A percentile compares a stretch with the other conserved stretches of the same genome.
Conservation (phyloP, 2,888 invertebrate genomes). For the Agrypnus murinus region DNA sequence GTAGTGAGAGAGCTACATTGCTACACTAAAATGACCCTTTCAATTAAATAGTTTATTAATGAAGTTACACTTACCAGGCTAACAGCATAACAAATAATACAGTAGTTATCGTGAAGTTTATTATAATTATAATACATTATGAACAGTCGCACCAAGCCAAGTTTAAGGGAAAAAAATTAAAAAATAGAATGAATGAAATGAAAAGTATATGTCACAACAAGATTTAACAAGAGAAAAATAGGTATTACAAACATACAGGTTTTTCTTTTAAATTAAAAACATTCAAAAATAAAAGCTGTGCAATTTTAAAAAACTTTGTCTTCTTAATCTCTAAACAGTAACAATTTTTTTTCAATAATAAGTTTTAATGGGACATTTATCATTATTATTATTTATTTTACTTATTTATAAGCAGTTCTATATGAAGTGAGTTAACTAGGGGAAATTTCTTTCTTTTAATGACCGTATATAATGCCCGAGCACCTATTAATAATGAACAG, state of each 20-base stretch:
- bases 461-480: slow-evolving; percentile 38
- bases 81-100: slow-evolving; percentile 64
- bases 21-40: slow-evolving; percentile 1
- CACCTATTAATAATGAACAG: slow-evolving; percentile 21
- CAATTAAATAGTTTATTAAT: slow-evolving; percentile 51
- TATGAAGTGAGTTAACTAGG: slow-evolving; percentile 21
- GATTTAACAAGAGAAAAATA: slow-evolving; percentile 7
- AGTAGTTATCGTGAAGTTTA: slow-evolving; percentile 56
- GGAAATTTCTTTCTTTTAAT: slow-evolving; percentile 22
- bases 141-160: slow-evolving; percentile 63
- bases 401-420: slow-evolving; percentile 28
- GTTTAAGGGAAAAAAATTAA: neutral
- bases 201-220: slow-evolving; percentile 2
- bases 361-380: slow-evolving; percentile 11
- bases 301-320: slow-evolving; percentile 21
- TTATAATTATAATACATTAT: slow-evolving; percentile 64
- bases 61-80: slow-evolving; percentile 66
- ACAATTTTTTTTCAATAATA: slow-evolving; percentile 15
- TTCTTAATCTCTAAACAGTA: slow-evolving; percentile 24
- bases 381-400: slow-evolving; percentile 10
- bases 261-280: slow-evolving; percentile 21
- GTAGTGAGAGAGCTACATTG: too few species aligned
- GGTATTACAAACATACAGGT: slow-evolving; percentile 33
- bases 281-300: slow-evolving; percentile 31
- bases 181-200: neutral